phyloP scores from a whole-genome alignment of 2,888 invertebrate species.

The Bombylius major region DNA sequence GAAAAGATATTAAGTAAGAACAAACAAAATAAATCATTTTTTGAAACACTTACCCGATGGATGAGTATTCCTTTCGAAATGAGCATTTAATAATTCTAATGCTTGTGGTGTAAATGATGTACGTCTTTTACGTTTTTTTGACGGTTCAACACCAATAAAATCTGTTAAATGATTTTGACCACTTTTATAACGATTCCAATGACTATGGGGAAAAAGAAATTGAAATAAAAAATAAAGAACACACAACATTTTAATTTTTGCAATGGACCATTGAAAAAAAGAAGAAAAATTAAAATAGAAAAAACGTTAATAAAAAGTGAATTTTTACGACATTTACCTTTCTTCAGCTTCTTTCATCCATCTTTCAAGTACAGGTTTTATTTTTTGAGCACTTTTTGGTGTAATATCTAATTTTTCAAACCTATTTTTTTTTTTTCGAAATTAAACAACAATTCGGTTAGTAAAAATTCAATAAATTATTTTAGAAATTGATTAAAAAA shows the following conservation, averaged over 20 bases:
- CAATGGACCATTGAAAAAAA: too few relatives aligned
- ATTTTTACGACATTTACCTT: constrained; percentile 47
- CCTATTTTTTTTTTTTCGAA: constrained; percentile 40
- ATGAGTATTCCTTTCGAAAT: constrained; percentile 94
- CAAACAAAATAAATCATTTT: background rate
- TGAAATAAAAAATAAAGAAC: background rate
- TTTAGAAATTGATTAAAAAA: too few relatives aligned
- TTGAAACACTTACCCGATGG: constrained; percentile 68
- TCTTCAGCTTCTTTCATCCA: constrained; percentile 99
- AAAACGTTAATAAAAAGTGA: constrained; percentile 15
- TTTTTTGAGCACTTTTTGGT: constrained; percentile 98
- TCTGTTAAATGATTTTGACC: constrained; percentile 90
- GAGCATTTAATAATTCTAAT: constrained; percentile 82
- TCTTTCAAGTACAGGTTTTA: constrained; percentile 93
- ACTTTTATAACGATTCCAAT: constrained; percentile 73
- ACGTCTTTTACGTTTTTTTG: constrained; percentile 90
- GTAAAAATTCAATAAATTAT: background rate
- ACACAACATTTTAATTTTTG: too few relatives aligned
- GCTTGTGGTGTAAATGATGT: constrained; percentile 97
- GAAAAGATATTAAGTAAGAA: background rate
- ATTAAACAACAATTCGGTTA: background rate
- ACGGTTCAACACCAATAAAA: constrained; percentile 91
- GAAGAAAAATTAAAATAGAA: background rate
- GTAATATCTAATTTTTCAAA: constrained; percentile 99
- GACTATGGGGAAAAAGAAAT: constrained; percentile 24